Base-by-base conservation (phyloP, 2,888 invertebrate species). In the Timema cristinae region DNA sequence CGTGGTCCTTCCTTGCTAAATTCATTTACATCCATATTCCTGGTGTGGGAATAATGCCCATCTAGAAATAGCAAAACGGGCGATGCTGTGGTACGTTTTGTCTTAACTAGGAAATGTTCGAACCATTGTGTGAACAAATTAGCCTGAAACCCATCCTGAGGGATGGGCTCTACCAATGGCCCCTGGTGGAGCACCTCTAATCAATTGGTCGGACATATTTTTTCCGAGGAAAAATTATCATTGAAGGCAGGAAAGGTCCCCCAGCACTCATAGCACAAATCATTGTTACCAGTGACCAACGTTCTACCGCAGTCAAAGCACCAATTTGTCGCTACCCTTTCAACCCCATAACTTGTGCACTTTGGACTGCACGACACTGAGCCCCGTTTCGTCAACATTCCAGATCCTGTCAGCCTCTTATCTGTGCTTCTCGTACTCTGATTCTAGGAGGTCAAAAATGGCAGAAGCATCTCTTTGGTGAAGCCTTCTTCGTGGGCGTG, bases 271-370 rank as follows among this genome's bases (percentile, higher is more conserved):
- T 63, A 63, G 47, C 32, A 8, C 47, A 32, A 63, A 63, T 16
- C 63, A 63, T 32, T 63, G 63, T 32, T 48, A 63, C 48, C 47
- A 63, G 47, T 47, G 63, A 63, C 13, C 63, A 16, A 13, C 32
- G 32, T 63, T 63, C 63, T 16, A 32, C 63, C 32, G 63, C 63
- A 47, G 16, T 63, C 6, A 63, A 48, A 48, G 48, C 8, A 47
- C 63, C 63, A 63, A 63, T 63, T 63, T 63, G 63, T 11, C 47
- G 63, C 48, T 32, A 16, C 63, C 47, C 63, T 63, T 16, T 63
- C 11, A 47, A 48, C 1, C 63, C 47, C 0, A 63, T 63, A 32
- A 63, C 63, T 47, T 32, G 63, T 32, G 63, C 9, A 32, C 48
- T 48, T 63, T 63, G 32, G 4, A 47, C 48, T 63, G 63, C 16